Evolutionary conservation across 2,113 vertebrate species (phyloP).

Genomic region (Recurvirostra avosetta): DNA sequence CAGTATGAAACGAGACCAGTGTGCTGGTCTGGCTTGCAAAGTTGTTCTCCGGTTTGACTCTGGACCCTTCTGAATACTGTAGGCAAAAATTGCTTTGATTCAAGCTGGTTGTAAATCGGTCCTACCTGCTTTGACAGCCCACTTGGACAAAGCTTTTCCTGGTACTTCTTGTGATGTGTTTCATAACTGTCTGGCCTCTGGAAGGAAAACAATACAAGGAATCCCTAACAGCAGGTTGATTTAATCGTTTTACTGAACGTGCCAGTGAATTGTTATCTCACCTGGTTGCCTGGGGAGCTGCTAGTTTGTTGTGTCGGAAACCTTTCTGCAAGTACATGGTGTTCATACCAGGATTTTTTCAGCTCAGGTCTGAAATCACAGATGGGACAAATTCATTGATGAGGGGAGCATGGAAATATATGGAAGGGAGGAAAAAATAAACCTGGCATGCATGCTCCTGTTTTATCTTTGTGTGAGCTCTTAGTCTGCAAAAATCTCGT

Average conservation of each 20-base stretch:
- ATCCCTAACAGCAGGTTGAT: slow-evolving; percentile 16
- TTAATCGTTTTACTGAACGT: neutral
- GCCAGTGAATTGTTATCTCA: slow-evolving; percentile 3
- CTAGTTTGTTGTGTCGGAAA: neutral
- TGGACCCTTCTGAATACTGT: neutral
- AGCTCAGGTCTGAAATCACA: neutral
- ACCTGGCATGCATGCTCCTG: neutral
- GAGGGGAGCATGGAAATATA: neutral
- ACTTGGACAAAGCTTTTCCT: neutral
- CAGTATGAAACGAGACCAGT: neutral
- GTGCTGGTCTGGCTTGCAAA: neutral
- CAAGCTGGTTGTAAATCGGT: neutral
- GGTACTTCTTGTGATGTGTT: neutral
- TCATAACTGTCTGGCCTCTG: slow-evolving; percentile 1
- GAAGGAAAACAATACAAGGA: slow-evolving; percentile 12
- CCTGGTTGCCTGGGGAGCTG: slow-evolving; percentile 9
- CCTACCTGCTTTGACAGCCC: neutral
- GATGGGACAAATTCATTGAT: neutral
- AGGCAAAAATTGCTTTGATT: neutral
- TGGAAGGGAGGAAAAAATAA: neutral
- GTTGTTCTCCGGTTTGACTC: neutral
- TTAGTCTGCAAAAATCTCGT: neutral
- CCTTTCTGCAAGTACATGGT: neutral
- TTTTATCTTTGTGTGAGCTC: neutral
- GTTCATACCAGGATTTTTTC: neutral